Percentiles rank a stretch among this genome's conserved stretches.
Evolutionary conservation across 53 echinoderm and acorn worm genomes (phyloP).

Genomic region (Stichopus horrens): DNA sequence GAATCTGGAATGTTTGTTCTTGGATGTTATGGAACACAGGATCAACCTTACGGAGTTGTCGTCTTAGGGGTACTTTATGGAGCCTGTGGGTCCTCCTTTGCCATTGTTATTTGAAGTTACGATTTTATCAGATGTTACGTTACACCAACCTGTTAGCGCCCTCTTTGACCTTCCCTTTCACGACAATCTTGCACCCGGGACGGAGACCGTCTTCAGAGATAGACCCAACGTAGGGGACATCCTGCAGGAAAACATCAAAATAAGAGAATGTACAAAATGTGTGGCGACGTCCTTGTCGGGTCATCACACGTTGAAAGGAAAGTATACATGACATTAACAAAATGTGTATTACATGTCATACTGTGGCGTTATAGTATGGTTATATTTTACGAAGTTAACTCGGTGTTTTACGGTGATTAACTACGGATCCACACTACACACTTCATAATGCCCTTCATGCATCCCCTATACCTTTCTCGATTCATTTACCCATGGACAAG

Average conservation of each 20-base stretch:
- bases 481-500: no score
- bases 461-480: no score
- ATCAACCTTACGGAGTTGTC: no score
- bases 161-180: constrained; percentile 28
- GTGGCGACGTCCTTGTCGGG: background rate
- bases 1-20: no score
- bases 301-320: no score
- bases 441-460: no score
- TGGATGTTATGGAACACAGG: no score
- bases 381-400: no score
- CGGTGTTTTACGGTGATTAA: no score
- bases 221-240: constrained; percentile 37
- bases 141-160: constrained; percentile 30
- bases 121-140: background rate
- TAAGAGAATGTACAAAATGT: background rate
- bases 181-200: constrained; percentile 37
- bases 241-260: constrained; percentile 15
- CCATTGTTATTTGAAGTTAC: background rate
- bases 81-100: background rate
- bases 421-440: no score
- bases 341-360: background rate
- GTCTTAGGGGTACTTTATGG: no score
- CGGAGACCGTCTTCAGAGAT: constrained; percentile 28
- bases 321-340: no score
- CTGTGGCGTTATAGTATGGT: background rate